Evolutionary conservation across 1,140 invertebrate species (phyloP).

Genomic region (Capitella teleta): DNA sequence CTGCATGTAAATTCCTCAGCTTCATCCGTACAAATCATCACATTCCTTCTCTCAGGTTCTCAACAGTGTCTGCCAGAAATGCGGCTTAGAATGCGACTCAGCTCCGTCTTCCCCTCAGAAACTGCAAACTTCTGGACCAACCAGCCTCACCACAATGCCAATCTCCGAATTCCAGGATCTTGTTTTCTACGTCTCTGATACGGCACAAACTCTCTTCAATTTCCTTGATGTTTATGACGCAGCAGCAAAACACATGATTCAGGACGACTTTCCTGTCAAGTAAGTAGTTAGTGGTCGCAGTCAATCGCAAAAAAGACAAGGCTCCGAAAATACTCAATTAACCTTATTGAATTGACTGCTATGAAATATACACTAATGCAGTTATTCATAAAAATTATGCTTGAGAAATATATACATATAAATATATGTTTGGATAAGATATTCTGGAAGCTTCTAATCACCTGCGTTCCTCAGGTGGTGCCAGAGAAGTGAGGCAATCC

Average conservation of each 20-base stretch:
- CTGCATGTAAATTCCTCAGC: constrained; percentile 24
- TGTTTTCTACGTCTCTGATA: constrained; percentile 60
- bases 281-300: no score
- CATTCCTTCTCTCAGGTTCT: not conserved
- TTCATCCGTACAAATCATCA: not conserved
- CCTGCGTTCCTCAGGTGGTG: no score
- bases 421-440: not conserved
- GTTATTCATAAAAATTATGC: not conserved
- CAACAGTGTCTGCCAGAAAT: not conserved
- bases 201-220: constrained; percentile 52
- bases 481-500: no score
- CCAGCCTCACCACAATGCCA: not conserved
- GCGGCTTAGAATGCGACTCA: no score
- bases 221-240: constrained; percentile 54
- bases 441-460: no score
- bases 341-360: no score
- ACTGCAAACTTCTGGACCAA: not conserved
- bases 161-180: constrained; percentile 50
- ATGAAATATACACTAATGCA: not conserved
- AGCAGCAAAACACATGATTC: constrained; percentile 15
- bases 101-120: not conserved
- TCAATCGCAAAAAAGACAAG: no score
- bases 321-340: no score
- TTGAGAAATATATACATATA: not conserved
- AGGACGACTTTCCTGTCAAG: constrained; percentile 14